Evolutionary conservation across 1,140 invertebrate genomes (phyloP), one percentile per base, ranked within the genome.

Genomic region (Lineus longissimus): DNA sequence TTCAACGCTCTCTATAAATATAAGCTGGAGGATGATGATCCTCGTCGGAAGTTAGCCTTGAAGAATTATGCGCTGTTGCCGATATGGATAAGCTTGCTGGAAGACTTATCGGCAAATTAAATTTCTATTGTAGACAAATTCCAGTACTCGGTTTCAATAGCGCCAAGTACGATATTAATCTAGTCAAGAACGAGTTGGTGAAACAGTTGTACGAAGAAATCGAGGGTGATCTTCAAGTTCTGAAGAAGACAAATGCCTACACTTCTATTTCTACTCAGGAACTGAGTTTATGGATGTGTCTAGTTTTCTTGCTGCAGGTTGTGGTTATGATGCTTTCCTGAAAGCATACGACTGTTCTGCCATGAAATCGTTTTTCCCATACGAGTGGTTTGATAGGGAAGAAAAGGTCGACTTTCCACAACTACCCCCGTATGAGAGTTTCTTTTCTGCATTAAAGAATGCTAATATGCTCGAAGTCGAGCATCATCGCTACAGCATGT

Each of bases 201-300:
- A 36, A 36, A 15, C 6, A 36, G 15, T 15, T 36, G 4, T 36
- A 36, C 33, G 33, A 36, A 4, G 15, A 15, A 4, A 36, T 36
- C 6, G 33, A 36, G 15, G 33, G 15, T 36, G 15, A 4, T 36
- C 33, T 36, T 36, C 33, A 36, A 36, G 33, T 36, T 15, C 15
- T 36, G 33, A 36, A 57, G 7, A 57, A 57, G 30, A 30, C 22
- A 7, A 57, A 30, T 11, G 60, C 55, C 33, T 23, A 60, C 22
- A 25, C 62, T 15, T 31, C 55, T 1, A 57, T 69, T 7, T 22
- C 40, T 11, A 66, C 54, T 2, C 60, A 62, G 6, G 31, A 41
- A 0, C 41, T 67, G 27, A 67, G 33, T 67, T 70, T 40, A 25
- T 69, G 11, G 62, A 69, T 41, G 62, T 62, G 17, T 23, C 31